Conservation (phyloP, 2,797 vertebrate genomes). For the Eurystomus glaucurus region DNA sequence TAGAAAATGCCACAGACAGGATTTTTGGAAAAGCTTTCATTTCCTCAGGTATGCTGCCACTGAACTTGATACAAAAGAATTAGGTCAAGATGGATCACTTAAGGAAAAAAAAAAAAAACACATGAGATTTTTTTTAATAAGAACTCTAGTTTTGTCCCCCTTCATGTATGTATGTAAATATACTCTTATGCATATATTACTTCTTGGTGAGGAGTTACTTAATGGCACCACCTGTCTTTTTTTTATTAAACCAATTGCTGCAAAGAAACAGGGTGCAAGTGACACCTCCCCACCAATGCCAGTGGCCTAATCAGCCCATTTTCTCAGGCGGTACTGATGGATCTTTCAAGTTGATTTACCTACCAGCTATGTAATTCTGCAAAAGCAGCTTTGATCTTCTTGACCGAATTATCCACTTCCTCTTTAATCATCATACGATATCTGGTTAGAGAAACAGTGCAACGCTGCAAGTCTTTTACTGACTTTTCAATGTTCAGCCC, state of each 20-base stretch:
- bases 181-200: neutral
- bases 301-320: neutral
- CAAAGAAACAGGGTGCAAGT: neutral
- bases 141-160: neutral
- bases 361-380: conserved; percentile 86
- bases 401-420: conserved; percentile 86
- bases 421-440: conserved; percentile 87
- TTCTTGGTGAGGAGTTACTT: neutral
- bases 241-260: neutral
- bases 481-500: conserved; percentile 87
- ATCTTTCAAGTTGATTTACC: conserved; percentile 27
- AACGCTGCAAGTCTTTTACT: conserved; percentile 87
- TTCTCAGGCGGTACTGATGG: neutral
- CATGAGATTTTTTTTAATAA: neutral
- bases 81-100: neutral
- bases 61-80: conserved; percentile 1
- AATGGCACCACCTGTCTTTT: accelerated
- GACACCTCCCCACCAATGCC: neutral
- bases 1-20: neutral
- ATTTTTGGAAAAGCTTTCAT: neutral
- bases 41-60: neutral
- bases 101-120: accelerated
- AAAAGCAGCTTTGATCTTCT: conserved; percentile 88
- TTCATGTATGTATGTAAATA: neutral
- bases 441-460: conserved; percentile 86